Percentiles rank a stretch among this genome's conserved stretches.
Conservation (phyloP, 2,888 invertebrate genomes). For the Eledona agricola region DNA sequence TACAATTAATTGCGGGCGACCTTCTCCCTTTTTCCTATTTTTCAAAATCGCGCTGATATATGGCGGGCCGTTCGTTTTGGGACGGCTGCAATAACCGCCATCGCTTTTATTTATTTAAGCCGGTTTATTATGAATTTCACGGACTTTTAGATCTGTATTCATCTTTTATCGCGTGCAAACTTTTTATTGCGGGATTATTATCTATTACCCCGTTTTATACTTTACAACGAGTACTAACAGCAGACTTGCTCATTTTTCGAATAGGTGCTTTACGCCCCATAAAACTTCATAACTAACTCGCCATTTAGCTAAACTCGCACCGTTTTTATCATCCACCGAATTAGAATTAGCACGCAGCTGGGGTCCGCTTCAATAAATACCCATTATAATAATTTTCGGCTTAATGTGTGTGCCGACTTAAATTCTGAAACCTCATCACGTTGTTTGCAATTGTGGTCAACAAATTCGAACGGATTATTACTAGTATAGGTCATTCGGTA, state of each 20-base stretch:
- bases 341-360: too few relatives aligned
- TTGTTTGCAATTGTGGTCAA: neutral
- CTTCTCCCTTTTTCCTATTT: slow-evolving; percentile 32
- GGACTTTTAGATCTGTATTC: slow-evolving; percentile 23
- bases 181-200: slow-evolving; percentile 17
- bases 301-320: too few relatives aligned
- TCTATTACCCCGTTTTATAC: slow-evolving; percentile 10
- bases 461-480: slow-evolving; percentile 2
- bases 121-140: slow-evolving; percentile 27
- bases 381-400: too few relatives aligned
- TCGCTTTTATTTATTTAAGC: slow-evolving; percentile 19
- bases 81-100: slow-evolving; percentile 23
- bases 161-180: slow-evolving; percentile 5
- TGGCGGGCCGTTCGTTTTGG: slow-evolving; percentile 9
- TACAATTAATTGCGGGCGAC: slow-evolving; percentile 37
- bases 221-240: slow-evolving; percentile 7
- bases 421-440: too few relatives aligned
- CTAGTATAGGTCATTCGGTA: slow-evolving; percentile 8
- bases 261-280: neutral
- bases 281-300: too few relatives aligned
- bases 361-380: too few relatives aligned
- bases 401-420: too few relatives aligned
- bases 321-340: too few relatives aligned
- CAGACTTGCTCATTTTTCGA: slow-evolving; percentile 4
- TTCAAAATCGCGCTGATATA: slow-evolving; percentile 20